Evolutionary conservation across 2,113 vertebrate genomes (phyloP), one percentile per base, ranked within the genome.

Genomic region (Brevimyrus niger): DNA sequence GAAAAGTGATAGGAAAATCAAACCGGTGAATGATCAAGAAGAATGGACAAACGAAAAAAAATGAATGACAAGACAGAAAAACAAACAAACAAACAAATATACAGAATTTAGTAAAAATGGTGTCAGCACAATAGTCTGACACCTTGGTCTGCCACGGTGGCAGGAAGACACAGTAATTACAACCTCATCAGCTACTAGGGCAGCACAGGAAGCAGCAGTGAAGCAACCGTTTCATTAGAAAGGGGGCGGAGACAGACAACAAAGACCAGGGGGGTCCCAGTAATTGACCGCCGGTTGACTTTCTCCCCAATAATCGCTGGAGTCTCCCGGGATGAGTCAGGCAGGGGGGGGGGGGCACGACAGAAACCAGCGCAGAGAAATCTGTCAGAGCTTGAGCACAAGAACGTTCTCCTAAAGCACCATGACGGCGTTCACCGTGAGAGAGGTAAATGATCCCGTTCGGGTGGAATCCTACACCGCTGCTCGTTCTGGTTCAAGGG

Each of bases 211-310:
- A 92, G 91, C 91, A 94, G 93, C 93, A 92, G 61, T 91, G 83
- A 50, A 9, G 11, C 58, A 61, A 23, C 83, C 31, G 83, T 46
- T 48, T 35, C 7, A 17, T 31, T 86, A 50, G 47, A 27, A 55
- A 27, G 23, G n/a, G 85, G 48, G 48, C 1, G 17, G 27, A 2
- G 27, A 53, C 84, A 53, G 46, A 87, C 48, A 38, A 92, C 91
- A 94, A 95, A 94, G 87, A 89, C 38, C 10, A 86, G 42, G 58
- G 82, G 55, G 91, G 92, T 90, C 83, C 17, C 91, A 92, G 92
- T 94, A 94, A 94, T 93, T 92, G 91, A 91, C 92, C 91, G 91
- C 84, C 88, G 55, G 90, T 88, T 90, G 83, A 91, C 88, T 89
- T 88, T 89, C 91, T 89, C 85, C 92, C 90, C 82, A 51, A 90